Evolutionary conservation across 2,113 vertebrate species (phyloP).

Genomic region (Oncorhynchus keta): DNA sequence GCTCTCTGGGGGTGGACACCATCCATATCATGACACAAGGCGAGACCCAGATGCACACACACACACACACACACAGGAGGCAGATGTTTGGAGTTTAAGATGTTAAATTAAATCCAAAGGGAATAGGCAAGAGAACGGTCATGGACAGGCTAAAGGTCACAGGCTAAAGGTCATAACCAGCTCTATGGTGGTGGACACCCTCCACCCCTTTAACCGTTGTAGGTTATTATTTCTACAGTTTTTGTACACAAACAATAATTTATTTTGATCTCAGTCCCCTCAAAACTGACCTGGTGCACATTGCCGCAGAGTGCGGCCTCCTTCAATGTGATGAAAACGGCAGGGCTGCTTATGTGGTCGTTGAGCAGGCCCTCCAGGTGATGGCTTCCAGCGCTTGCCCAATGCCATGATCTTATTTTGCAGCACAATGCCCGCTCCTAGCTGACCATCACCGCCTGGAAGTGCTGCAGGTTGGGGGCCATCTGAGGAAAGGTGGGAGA

Average conservation of each 20-base stretch:
- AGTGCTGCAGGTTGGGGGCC: conserved; percentile 77
- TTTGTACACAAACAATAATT: neutral
- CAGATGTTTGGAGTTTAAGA: no score
- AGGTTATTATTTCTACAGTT: no score
- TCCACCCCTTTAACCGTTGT: no score
- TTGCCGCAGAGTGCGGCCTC: conserved; percentile 86
- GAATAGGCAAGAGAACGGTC: no score
- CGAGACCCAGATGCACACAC: no score
- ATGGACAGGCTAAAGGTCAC: no score
- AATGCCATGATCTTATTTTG: conserved; percentile 83
- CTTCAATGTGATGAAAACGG: conserved; percentile 76
- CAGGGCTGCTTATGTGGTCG: conserved; percentile 80
- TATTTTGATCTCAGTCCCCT: neutral
- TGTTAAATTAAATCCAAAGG: no score
- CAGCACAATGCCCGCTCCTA: conserved; percentile 61
- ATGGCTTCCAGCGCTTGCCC: conserved; percentile 77
- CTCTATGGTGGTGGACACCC: no score
- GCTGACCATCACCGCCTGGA: conserved; percentile 68
- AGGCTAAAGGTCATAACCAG: no score
- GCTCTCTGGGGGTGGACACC: no score
- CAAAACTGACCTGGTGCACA: conserved; percentile 83
- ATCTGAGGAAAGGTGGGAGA: conserved; percentile 67
- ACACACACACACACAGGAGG: no score
- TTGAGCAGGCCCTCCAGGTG: conserved; percentile 68
- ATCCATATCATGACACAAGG: no score